Evolutionary conservation across 2,888 invertebrate genomes (phyloP), one percentile per base, ranked within the genome.

Genomic region (Xanthorhoe spadicearia): DNA sequence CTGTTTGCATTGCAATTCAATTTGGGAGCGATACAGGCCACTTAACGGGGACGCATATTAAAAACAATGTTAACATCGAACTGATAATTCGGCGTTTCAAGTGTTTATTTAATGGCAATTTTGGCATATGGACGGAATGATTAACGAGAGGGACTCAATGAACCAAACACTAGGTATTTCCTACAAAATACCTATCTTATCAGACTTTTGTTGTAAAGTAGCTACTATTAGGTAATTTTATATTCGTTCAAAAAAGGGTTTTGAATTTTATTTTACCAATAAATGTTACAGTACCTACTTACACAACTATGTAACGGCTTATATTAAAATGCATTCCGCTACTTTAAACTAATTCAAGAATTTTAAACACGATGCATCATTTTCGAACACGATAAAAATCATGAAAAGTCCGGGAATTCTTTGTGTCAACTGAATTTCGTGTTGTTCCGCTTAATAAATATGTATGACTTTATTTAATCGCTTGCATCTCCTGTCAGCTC

Each of bases 401-500:
- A 51, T 54, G 53, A 68, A 68, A 70, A 69, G 66, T 70, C 60
- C 68, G 65, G 55, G 61, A 64, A 69, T 73, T 68, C 68, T 61
- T 55, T 56, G 43, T 66, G 68, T 70, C 71, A 67, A 66, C 59
- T 64, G 67, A 68, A 71, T 65, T 73, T 64, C 54, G 54, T 61
- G 65, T 58, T 59, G 62, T 68, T 68, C 68, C 68, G 63, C 64
- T 50, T 70, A 61, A 59, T 69, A 70, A 71, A 68, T 67, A 63
- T 68, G 68, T 69, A 67, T 63, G 49, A 55, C 57, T 78, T 82
- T 76, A 77, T 81, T 79, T 82, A 82, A 84, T 85, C 85, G 82
- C 75, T 78, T 75, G 76, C 82, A 83, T 85, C 85, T 84, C 81
- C 81, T 87, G 88, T 89, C 89, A 84, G 72, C 84, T 84, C 82